These are phyloP conservation scores for Chrysogorgia sp. DNA, from an alignment of 92 coral and sea anemone species.

Conservation along the genomic window DNA sequence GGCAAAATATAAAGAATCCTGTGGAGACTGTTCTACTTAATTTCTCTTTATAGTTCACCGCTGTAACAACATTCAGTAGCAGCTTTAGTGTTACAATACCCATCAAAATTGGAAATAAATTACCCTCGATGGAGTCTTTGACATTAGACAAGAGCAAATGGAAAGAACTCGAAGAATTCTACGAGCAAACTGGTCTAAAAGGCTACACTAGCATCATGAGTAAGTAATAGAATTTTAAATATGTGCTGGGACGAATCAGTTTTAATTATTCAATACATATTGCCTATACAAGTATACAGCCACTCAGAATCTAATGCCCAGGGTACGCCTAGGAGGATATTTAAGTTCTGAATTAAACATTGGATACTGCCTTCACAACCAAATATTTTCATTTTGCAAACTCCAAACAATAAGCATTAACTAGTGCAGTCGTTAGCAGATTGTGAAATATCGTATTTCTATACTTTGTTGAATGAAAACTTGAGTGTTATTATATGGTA, in stretches of 20 bases:
- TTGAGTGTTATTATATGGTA: no score
- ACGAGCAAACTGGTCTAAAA: slow-evolving; percentile 41
- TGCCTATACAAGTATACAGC: no score
- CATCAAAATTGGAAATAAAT: slow-evolving; percentile 44
- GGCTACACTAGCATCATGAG: slow-evolving; percentile 48
- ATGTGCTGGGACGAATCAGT: not conserved
- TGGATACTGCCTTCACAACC: no score
- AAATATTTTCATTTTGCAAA: no score
- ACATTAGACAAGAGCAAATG: slow-evolving; percentile 36
- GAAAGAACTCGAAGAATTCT: slow-evolving; percentile 44
- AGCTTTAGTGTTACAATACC: slow-evolving; percentile 40
- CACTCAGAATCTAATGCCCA: no score
- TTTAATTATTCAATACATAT: not conserved
- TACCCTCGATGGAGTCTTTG: slow-evolving; percentile 38
- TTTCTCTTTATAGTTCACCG: slow-evolving; percentile 18
- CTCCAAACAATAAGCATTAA: no score
- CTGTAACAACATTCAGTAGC: slow-evolving; percentile 36
- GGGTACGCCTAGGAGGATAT: no score
- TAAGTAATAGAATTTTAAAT: not conserved
- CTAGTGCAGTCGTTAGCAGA: no score
- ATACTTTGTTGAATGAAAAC: no score
- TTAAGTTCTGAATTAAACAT: no score
- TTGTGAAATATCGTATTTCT: no score
- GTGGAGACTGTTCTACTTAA: not conserved
- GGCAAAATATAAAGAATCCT: no score